Evolutionary conservation across 2,113 vertebrate species (phyloP), one percentile per base, ranked within the genome.

Genomic region (Symphodus melops): DNA sequence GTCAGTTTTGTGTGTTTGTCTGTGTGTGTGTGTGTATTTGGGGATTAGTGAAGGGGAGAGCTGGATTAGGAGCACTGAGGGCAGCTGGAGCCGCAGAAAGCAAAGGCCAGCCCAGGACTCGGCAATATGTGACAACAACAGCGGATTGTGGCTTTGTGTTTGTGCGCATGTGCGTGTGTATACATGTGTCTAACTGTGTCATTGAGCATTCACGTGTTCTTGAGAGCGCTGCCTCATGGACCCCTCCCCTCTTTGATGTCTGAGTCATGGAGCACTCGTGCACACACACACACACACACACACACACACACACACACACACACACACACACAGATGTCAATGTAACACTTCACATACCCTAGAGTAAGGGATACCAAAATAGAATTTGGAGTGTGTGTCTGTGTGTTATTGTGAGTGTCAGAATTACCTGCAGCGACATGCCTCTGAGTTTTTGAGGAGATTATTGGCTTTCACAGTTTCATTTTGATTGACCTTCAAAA

Each of bases 151-250:
- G 20, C 75, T 70, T 39, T 71, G 78, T 81, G 71, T 37, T 55
- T 67, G 48, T 89, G 82, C 72, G 83, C 77, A 74, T 87, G 75
- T 62, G 75, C 21, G 60, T 73, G 52, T 52, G 25, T 44, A 49
- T n/a, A n/a, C n/a, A n/a, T 61, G 37, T 33, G 36, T 58, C 52
- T 72, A 52, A 20, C 72, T 21, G 52, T 82, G 62, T 87, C 84
- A 76, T 4, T 54, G 74, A 75, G 76, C 85, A 80, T 11, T 75
- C 90, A 90, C 89, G 84, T 91, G 90, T 91, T 62, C 65, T 53
- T 60, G 64, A 23, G 70, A 87, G 81, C 12, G 48, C 75, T 67
- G 88, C 89, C 86, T 91, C 90, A 90, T 90, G 89, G n/a, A 66
- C 66, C 81, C 87, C 87, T 71, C 81, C 87, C 67, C 60, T 36